Evolutionary conservation across 2,113 vertebrate genomes (phyloP), one percentile per base, ranked within the genome.

Genomic region (Panurus biarmicus): DNA sequence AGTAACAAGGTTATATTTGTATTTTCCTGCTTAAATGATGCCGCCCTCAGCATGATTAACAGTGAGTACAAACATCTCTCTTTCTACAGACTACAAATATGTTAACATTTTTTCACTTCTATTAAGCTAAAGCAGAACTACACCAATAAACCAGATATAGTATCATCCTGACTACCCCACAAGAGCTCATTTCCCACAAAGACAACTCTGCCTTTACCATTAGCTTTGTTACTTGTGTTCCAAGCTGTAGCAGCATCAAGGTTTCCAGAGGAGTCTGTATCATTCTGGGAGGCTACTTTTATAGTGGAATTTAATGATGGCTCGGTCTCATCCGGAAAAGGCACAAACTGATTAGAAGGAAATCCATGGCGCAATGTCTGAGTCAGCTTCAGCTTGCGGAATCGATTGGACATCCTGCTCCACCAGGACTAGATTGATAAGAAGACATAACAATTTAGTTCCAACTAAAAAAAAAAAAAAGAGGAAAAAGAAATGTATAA

Each of bases 401-500:
- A 99, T 44, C 99, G 98, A 96, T 99, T 99, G 62, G 99, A 99
- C 99, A 99, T 99, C 66, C 99, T 98, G 94, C 96, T 99, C 99
- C 99, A 99, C 99, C 99, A 99, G 38, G 99, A 99, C 99, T 99
- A 95, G 80, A 94, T 95, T 58, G 90, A 69, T 38, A 89, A 93
- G 53, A 90, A 92, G 58, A 91, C 19, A 94, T 21, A 84, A 95
- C 18, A 89, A 70, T 75, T 87, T 89, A 95, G 66, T 91, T 83
- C 38, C 44, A 89, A 70, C 45, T 65, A 62, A 76, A 93, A n/a
- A n/a, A 57, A 66, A 77, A 85, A 76, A 22, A 56, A 85, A 61
- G 15, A 83, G 7, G 73, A 71, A 48, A 48, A 86, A 77, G 7
- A 79, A n/a, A 90, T 3, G 28, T 35, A 33, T n/a, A 51, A n/a